These are phyloP conservation scores for Protophormia terraenovae DNA, from an alignment of 2,888 invertebrate species.

Conservation along the genomic window DNA sequence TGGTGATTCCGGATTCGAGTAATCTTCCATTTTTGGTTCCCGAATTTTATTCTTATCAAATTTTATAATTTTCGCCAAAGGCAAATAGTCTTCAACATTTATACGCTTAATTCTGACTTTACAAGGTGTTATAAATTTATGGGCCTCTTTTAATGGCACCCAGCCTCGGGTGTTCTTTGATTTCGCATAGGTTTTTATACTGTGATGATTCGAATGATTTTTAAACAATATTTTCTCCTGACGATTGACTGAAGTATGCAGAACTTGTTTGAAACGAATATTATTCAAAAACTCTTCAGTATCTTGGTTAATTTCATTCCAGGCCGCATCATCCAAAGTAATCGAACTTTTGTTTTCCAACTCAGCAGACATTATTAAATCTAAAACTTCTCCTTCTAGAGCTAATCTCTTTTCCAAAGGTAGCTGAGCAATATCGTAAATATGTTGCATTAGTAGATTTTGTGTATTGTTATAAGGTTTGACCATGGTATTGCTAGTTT, in stretches of 20 bases:
- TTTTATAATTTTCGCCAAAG: constrained; percentile 60
- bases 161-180: constrained; percentile 8
- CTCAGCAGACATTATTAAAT: constrained; percentile 71
- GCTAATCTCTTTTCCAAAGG: constrained; percentile 61
- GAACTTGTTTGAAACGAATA: constrained; percentile 69
- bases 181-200: neutral
- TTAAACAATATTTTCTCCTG: constrained; percentile 17
- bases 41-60: constrained; percentile 1
- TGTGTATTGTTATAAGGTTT: constrained; percentile 13
- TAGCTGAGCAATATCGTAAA: constrained; percentile 68
- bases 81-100: constrained; percentile 67
- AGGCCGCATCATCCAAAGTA: neutral
- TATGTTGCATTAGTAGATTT: constrained; percentile 64
- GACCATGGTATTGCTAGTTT: constrained; percentile 13
- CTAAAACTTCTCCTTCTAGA: constrained; percentile 74
- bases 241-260: constrained; percentile 22
- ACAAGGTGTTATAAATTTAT: constrained; percentile 67
- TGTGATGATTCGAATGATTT: neutral
- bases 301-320: constrained; percentile 61
- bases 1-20: neutral
- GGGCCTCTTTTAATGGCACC: constrained; percentile 59
- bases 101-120: constrained; percentile 69
- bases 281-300: constrained; percentile 69
- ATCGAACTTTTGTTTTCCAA: constrained; percentile 56
- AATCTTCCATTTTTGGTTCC: neutral